Percentiles rank a stretch among this genome's conserved stretches.
phyloP scores from a whole-genome alignment of 2,888 invertebrate genomes.

The Drosophila borealis region DNA sequence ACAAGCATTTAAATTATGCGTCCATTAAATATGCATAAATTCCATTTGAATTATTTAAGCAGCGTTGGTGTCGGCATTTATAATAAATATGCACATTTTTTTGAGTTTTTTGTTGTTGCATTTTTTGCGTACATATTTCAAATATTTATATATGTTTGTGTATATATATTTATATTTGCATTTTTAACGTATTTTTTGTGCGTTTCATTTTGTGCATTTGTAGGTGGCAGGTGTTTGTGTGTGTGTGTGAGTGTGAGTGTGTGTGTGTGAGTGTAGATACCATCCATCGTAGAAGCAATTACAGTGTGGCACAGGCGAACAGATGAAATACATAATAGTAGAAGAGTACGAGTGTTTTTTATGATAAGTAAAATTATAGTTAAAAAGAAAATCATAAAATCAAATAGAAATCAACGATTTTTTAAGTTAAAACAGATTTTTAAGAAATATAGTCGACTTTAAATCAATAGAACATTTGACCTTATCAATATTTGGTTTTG shows the following conservation, averaged over 20 bases:
- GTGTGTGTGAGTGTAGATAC: slow-evolving; percentile 65
- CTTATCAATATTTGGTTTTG: background rate
- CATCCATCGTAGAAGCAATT: slow-evolving; percentile 84
- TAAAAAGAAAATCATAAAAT: slow-evolving; percentile 36
- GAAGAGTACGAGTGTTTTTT: slow-evolving; percentile 75
- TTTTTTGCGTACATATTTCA: slow-evolving; percentile 32
- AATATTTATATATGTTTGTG: slow-evolving; percentile 6
- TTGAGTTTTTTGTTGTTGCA: slow-evolving; percentile 15
- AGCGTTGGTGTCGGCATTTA: slow-evolving; percentile 61
- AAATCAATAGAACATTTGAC: background rate
- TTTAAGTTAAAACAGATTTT: slow-evolving; percentile 6
- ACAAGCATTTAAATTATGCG: slow-evolving; percentile 68
- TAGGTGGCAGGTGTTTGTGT: slow-evolving; percentile 12
- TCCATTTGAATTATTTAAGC: slow-evolving; percentile 69
- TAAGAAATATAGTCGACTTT: slow-evolving; percentile 16
- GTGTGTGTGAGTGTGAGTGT: slow-evolving; percentile 39
- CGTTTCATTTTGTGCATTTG: slow-evolving; percentile 21
- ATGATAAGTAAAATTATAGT: slow-evolving; percentile 61
- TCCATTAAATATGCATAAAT: slow-evolving; percentile 61
- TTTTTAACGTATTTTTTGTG: slow-evolving; percentile 14
- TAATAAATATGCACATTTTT: slow-evolving; percentile 42
- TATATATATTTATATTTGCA: background rate
- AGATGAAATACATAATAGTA: slow-evolving; percentile 84
- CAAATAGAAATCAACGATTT: slow-evolving; percentile 46
- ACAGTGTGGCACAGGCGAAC: slow-evolving; percentile 83